Evolutionary conservation across 1,140 invertebrate species (phyloP).

Genomic region (Geopemphigus sp.): DNA sequence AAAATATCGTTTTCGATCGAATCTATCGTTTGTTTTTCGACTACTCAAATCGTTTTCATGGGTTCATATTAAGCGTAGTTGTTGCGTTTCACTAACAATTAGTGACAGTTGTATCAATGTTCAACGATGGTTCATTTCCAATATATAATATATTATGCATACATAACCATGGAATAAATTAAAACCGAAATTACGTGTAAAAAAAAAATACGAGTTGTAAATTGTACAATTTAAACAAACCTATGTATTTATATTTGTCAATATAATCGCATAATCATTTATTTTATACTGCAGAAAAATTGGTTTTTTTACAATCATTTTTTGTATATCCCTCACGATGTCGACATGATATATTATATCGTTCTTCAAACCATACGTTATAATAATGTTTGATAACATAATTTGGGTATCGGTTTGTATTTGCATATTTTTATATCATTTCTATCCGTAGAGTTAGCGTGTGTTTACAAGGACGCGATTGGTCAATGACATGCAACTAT

Average conservation of each 20-base stretch:
- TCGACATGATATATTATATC: background rate
- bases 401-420: background rate
- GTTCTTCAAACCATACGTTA: background rate
- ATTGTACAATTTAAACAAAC: too few relatives aligned
- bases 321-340: background rate
- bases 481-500: slow-evolving; percentile 26
- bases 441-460: background rate
- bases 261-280: too few relatives aligned
- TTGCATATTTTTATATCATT: background rate
- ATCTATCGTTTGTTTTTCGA: background rate
- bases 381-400: slow-evolving; percentile 31
- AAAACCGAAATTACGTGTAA: too few relatives aligned
- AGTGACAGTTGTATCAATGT: slow-evolving; percentile 1
- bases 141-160: background rate
- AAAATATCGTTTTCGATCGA: too few relatives aligned
- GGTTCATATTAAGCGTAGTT: background rate
- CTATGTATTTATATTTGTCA: too few relatives aligned
- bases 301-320: background rate
- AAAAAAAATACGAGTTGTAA: too few relatives aligned
- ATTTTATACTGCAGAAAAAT: too few relatives aligned
- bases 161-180: too few relatives aligned
- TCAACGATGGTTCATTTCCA: background rate
- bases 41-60: background rate
- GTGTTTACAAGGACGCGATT: background rate
- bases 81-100: background rate